Conservation (phyloP, 2,113 vertebrate genomes). For the Euleptes europaea region DNA sequence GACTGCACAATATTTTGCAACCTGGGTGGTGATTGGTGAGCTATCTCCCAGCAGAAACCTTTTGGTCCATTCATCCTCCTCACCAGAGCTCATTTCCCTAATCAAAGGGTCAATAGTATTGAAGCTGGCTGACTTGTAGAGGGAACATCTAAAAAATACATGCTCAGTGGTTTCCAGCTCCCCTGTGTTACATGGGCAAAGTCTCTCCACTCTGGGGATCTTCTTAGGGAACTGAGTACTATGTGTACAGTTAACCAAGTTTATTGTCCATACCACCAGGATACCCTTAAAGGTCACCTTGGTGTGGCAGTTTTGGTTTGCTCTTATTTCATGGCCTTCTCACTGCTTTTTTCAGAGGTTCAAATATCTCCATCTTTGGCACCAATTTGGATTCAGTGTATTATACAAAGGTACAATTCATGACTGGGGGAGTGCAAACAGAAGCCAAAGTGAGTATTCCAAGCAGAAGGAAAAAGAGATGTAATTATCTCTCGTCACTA, state of each 20-base stretch:
- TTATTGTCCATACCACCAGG: neutral
- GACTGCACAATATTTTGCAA: no score
- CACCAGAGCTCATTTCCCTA: no score
- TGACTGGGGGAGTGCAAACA: neutral
- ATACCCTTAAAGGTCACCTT: neutral
- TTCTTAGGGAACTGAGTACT: neutral
- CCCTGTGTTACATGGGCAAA: no score
- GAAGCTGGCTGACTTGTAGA: no score
- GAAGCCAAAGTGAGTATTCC: constrained; percentile 9
- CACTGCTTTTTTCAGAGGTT: constrained; percentile 74
- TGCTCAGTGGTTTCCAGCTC: no score
- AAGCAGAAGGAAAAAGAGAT: neutral
- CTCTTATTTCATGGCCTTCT: neutral
- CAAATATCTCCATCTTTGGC: constrained; percentile 82
- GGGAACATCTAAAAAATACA: no score
- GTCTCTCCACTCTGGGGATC: no score
- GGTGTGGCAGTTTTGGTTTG: neutral
- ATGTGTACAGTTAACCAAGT: neutral
- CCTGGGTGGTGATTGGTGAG: no score
- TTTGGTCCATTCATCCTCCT: no score
- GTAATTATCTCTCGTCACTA: neutral
- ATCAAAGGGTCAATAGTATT: no score
- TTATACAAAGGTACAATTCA: constrained; percentile 56
- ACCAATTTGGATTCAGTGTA: constrained; percentile 87
- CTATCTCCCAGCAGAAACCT: no score